A percentile compares a stretch with the other conserved stretches of the same genome.
phyloP scores from a whole-genome alignment of 2,797 vertebrate species.

The Channallabes apus region DNA sequence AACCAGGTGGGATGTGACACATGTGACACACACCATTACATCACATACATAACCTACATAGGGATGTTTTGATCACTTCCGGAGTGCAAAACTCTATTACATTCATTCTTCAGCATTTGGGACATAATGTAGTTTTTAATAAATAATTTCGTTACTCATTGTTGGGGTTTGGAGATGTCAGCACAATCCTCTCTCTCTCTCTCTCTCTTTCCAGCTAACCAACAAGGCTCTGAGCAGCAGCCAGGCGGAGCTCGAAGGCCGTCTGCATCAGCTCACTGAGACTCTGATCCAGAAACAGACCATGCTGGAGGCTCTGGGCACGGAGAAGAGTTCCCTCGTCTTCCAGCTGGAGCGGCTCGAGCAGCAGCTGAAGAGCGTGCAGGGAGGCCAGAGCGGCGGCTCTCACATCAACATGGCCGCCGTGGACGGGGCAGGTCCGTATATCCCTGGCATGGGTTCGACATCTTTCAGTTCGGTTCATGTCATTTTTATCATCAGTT shows the following conservation, averaged over 20 bases:
- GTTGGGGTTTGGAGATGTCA: background rate
- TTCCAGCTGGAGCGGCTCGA: slow-evolving; percentile 94
- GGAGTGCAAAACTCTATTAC: background rate
- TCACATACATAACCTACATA: background rate
- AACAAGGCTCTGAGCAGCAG: slow-evolving; percentile 93
- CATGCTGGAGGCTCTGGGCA: slow-evolving; percentile 93
- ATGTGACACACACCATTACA: background rate
- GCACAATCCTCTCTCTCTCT: background rate
- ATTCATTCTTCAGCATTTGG: background rate
- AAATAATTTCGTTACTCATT: background rate
- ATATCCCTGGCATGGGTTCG: too few relatives aligned
- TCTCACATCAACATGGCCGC: slow-evolving; percentile 86
- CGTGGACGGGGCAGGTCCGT: slow-evolving; percentile 80
- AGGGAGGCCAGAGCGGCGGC: slow-evolving; percentile 76
- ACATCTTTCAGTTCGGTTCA: background rate
- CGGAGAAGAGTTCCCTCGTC: slow-evolving; percentile 92
- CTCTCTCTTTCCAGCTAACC: slow-evolving; percentile 80
- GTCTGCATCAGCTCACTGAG: slow-evolving; percentile 95
- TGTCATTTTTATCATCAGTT: too few relatives aligned
- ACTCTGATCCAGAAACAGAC: slow-evolving; percentile 99
- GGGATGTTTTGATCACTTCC: background rate
- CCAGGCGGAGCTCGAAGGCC: slow-evolving; percentile 90
- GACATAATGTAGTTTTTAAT: background rate
- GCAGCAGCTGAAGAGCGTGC: slow-evolving; percentile 83
- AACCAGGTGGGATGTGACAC: slow-evolving; percentile 81